Evolutionary conservation across 2,888 invertebrate species (phyloP).

Genomic region (Stegophylla sp.): DNA sequence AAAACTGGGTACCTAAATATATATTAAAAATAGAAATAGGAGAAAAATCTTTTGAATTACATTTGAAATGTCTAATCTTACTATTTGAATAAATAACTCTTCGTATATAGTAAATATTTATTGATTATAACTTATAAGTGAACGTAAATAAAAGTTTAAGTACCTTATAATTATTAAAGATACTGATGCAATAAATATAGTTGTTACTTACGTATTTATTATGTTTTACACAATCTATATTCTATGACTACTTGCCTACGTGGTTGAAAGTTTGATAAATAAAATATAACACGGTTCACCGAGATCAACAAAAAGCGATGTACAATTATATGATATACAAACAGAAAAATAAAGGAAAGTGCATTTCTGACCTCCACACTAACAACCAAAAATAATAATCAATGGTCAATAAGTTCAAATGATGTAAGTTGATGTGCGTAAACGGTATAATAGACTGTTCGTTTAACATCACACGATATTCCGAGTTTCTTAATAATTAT

Average conservation of each 20-base stretch:
- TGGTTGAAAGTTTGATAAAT: constrained; percentile 22
- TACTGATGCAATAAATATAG: constrained; percentile 26
- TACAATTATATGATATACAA: neutral
- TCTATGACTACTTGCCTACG: constrained; percentile 3
- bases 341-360: neutral
- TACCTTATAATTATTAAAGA: too few relatives aligned
- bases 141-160: too few relatives aligned
- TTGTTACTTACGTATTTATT: constrained; percentile 2
- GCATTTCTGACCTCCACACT: constrained; percentile 1
- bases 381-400: constrained; percentile 30
- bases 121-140: too few relatives aligned
- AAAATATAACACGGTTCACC: neutral
- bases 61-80: too few relatives aligned
- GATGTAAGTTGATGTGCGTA: constrained; percentile 39
- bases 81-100: too few relatives aligned
- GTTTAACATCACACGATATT: neutral
- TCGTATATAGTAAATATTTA: too few relatives aligned
- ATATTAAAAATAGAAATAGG: too few relatives aligned
- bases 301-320: neutral
- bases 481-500: neutral
- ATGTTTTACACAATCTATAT: constrained; percentile 15
- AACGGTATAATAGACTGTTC: neutral
- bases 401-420: constrained; percentile 31
- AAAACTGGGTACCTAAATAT: too few relatives aligned
- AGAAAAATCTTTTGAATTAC: too few relatives aligned